Percentiles rank a stretch among this genome's conserved stretches.
Evolutionary conservation across 2,888 invertebrate species (phyloP).

Genomic region (Rotaria socialis): DNA sequence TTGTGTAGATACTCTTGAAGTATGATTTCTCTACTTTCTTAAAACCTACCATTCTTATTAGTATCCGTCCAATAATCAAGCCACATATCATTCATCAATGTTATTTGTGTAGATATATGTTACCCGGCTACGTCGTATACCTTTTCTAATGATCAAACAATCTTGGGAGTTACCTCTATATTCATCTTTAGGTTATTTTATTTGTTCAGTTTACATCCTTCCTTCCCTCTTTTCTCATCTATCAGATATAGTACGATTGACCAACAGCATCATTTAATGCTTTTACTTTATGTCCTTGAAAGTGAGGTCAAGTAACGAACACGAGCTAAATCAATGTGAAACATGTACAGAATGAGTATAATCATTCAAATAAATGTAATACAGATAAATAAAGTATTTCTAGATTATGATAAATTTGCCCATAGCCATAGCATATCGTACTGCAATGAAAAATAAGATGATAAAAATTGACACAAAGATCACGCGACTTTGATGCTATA

Average conservation of each 20-base stretch:
- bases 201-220: background rate
- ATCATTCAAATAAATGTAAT: background rate
- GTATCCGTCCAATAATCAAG: background rate
- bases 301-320: conserved; percentile 16
- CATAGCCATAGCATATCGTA: background rate
- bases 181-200: background rate
- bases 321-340: background rate
- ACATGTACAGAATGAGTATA: background rate
- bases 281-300: background rate
- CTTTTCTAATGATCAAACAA: background rate
- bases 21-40: no score
- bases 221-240: background rate
- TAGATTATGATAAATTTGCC: background rate
- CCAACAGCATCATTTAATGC: background rate
- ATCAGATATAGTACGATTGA: background rate
- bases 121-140: background rate
- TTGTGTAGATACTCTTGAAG: no score
- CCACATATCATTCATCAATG: conserved; percentile 14
- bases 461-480: background rate
- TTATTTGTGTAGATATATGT: background rate
- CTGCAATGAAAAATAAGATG: background rate
- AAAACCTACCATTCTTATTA: background rate
- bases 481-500: no score
- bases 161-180: conserved; percentile 1
- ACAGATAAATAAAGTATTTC: background rate